These are phyloP conservation scores for Porites rus DNA, from an alignment of 92 coral and sea anemone species.

Conservation along the genomic window DNA sequence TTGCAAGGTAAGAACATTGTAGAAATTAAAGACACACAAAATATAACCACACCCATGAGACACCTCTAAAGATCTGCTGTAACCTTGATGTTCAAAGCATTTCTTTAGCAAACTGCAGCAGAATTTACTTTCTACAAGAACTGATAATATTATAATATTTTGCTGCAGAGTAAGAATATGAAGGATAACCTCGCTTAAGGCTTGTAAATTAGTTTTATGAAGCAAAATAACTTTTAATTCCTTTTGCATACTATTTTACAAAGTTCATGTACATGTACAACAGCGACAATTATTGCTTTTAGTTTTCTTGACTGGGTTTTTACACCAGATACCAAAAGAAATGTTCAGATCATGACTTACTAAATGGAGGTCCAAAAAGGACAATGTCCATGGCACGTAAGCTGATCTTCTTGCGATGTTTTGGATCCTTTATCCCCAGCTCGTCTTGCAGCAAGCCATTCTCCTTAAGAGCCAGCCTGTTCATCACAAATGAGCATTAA, in stretches of 20 bases:
- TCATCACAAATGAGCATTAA: slow-evolving; percentile 26
- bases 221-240: too few species aligned
- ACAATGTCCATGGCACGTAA: slow-evolving; percentile 98
- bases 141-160: background rate
- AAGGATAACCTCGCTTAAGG: too few species aligned
- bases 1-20: background rate
- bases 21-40: background rate
- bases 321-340: background rate
- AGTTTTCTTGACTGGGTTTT: background rate
- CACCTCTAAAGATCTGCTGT: background rate
- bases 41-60: slow-evolving; percentile 36
- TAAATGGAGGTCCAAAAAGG: slow-evolving; percentile 91
- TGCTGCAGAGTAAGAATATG: background rate
- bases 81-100: background rate
- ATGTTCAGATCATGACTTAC: slow-evolving; percentile 36
- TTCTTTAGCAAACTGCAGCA: background rate
- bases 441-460: slow-evolving; percentile 82
- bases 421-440: slow-evolving; percentile 84
- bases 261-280: too few species aligned
- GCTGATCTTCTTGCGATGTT: slow-evolving; percentile 95
- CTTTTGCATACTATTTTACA: too few species aligned
- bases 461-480: slow-evolving; percentile 88
- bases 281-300: background rate
- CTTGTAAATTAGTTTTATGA: too few species aligned
- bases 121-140: background rate